Evolutionary conservation across 2,888 invertebrate species (phyloP).

Genomic region (Actias luna): DNA sequence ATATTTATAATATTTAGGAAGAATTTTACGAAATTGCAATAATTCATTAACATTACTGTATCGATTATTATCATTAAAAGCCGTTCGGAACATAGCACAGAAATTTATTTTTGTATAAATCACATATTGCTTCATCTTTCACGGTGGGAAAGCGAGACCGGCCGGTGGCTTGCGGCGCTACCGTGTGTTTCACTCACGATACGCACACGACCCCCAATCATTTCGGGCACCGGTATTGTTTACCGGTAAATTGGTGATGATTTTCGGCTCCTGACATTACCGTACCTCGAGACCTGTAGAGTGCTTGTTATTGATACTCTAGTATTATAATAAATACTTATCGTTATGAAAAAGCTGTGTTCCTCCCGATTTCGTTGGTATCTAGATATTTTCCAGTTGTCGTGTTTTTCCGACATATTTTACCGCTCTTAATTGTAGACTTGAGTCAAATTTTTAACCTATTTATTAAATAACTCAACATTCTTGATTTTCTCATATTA

Average conservation of each 20-base stretch:
- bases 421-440: too few species aligned
- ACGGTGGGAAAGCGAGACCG: constrained; percentile 70
- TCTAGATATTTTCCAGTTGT: too few species aligned
- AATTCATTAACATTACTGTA: neutral
- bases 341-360: neutral
- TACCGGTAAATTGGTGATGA: constrained; percentile 69
- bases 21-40: neutral
- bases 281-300: constrained; percentile 29
- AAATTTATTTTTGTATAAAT: constrained; percentile 24
- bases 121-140: constrained; percentile 28
- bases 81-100: constrained; percentile 24
- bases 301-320: neutral
- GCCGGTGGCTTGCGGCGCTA: constrained; percentile 72
- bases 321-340: neutral
- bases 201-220: constrained; percentile 58
- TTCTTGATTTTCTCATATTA: neutral
- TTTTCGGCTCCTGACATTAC: constrained; percentile 77
- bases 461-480: too few species aligned
- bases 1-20: too few species aligned
- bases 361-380: neutral
- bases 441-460: too few species aligned
- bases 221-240: constrained; percentile 67
- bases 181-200: constrained; percentile 75
- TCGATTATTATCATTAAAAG: constrained; percentile 14
- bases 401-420: too few species aligned